phyloP scores from a whole-genome alignment of 1,140 invertebrate genomes.

The Solen grandis region DNA sequence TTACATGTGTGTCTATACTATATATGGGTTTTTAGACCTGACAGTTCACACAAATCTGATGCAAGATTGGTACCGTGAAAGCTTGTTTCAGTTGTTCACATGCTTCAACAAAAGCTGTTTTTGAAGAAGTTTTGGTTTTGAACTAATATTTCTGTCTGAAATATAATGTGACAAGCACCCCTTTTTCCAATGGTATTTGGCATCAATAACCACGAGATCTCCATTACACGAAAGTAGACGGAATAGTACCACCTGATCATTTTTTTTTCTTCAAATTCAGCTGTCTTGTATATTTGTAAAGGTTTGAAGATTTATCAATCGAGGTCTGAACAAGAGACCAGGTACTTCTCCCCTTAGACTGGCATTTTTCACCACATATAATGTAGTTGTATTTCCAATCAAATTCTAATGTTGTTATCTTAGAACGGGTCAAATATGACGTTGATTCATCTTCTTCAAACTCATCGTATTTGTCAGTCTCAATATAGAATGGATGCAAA shows the following conservation, averaged over 20 bases:
- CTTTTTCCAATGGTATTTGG: background rate
- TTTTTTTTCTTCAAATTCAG: slow-evolving; percentile 9
- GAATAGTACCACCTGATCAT: background rate
- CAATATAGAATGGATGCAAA: too few species aligned
- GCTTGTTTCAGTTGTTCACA: background rate
- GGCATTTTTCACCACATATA: slow-evolving; percentile 8
- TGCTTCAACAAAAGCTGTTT: background rate
- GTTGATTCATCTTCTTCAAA: background rate
- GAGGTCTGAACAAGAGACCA: background rate
- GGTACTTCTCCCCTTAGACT: background rate
- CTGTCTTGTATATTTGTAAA: background rate
- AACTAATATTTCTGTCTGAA: background rate
- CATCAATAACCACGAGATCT: slow-evolving; percentile 11
- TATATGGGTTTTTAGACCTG: background rate
- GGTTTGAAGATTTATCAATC: slow-evolving; percentile 1
- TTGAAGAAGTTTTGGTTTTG: too few species aligned
- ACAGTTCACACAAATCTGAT: background rate
- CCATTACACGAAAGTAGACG: background rate
- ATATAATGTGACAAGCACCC: background rate
- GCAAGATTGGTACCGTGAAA: background rate
- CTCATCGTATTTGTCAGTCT: too few species aligned
- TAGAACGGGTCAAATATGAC: background rate
- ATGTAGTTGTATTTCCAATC: slow-evolving; percentile 1
- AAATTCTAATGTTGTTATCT: slow-evolving; percentile 2
- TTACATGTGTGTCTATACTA: background rate